Conservation (phyloP, 30 jellyfish, hydroid and myxozoan species). For the Morbakka virulenta region DNA sequence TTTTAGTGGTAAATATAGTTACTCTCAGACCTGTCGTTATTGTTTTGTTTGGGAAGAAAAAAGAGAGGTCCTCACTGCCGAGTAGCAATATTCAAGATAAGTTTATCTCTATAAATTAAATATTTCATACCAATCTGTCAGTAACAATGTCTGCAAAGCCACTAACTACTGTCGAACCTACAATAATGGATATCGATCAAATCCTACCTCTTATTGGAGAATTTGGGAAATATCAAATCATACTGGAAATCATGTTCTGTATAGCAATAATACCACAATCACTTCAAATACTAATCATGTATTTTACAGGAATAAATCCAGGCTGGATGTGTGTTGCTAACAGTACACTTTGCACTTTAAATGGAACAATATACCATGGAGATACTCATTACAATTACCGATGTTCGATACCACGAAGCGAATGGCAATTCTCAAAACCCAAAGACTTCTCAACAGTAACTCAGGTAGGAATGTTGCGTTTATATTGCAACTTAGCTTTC, state of each 20-base stretch:
- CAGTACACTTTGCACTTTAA: conserved; percentile 76
- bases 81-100: too few species aligned
- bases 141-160: too few species aligned
- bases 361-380: conserved; percentile 29
- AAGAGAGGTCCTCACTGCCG: too few species aligned
- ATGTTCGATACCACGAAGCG: conserved; percentile 62
- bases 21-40: too few species aligned
- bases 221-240: conserved; percentile 77
- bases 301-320: conserved; percentile 85
- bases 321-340: conserved; percentile 86
- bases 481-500: too few species aligned
- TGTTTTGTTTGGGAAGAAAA: too few species aligned
- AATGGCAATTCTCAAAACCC: conserved; percentile 69
- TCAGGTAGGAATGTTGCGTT: conserved; percentile 67
- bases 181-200: conserved; percentile 45
- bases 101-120: too few species aligned
- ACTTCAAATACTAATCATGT: conserved; percentile 60
- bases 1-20: too few species aligned
- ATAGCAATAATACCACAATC: conserved; percentile 68
- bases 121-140: too few species aligned
- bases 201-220: conserved; percentile 89
- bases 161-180: not conserved
- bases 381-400: conserved; percentile 11
- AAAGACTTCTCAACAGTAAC: conserved; percentile 69
- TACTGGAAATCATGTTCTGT: conserved; percentile 63